Conservation (phyloP, 2,113 vertebrate genomes). For the Pterophyllum scalare region DNA sequence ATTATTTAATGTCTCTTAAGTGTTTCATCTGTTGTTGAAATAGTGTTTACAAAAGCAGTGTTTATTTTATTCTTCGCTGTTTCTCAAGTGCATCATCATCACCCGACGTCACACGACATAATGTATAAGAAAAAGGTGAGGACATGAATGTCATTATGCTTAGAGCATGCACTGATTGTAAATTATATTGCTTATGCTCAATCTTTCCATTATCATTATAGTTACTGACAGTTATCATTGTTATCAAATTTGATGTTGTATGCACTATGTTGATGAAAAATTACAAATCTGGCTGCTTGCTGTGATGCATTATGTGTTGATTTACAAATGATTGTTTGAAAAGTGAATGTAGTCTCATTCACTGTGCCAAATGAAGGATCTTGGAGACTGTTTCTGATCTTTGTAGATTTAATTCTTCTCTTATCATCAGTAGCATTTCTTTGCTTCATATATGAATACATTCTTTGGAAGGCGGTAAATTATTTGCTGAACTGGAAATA, state of each 20-base stretch:
- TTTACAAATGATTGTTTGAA: conserved; percentile 78
- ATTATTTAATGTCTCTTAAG: conserved; percentile 79
- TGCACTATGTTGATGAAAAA: conserved; percentile 83
- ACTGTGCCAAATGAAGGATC: conserved; percentile 76
- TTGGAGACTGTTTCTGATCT: conserved; percentile 71
- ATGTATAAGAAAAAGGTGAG: conserved; percentile 66
- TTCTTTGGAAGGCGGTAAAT: conserved; percentile 79
- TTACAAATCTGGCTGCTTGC: conserved; percentile 81
- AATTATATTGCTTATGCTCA: conserved; percentile 84
- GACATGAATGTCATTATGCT: conserved; percentile 83
- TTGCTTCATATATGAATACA: conserved; percentile 80
- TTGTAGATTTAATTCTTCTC: conserved; percentile 77
- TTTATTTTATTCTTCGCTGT: conserved; percentile 81
- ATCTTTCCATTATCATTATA: conserved; percentile 77
- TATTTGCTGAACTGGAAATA: conserved; percentile 83
- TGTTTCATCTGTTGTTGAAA: conserved; percentile 80
- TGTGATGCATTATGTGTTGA: conserved; percentile 82
- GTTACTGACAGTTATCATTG: conserved; percentile 80
- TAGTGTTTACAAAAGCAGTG: conserved; percentile 80
- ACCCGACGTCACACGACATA: conserved; percentile 73
- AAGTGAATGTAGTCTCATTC: conserved; percentile 74
- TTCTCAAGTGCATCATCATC: conserved; percentile 72
- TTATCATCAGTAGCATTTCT: conserved; percentile 80
- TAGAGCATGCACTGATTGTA: conserved; percentile 86
- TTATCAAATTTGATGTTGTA: conserved; percentile 86